These are phyloP conservation scores for Salvator merianae DNA, from an alignment of 2,113 vertebrate species.

Conservation along the genomic window DNA sequence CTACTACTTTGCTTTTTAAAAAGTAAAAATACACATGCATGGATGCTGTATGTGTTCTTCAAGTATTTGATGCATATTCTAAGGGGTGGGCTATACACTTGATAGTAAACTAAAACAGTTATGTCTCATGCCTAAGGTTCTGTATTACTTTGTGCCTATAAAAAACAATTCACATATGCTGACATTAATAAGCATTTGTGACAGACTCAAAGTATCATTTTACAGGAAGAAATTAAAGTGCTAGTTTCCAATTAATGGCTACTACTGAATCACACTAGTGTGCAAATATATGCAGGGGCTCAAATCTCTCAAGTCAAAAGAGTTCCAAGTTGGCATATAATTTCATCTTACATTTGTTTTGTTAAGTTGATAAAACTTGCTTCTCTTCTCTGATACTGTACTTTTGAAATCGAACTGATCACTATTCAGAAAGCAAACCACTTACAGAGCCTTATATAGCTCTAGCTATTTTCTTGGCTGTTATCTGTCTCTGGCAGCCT, in stretches of 20 bases:
- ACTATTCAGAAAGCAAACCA: too few relatives aligned
- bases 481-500: background rate
- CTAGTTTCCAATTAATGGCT: background rate
- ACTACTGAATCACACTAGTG: background rate
- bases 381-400: too few relatives aligned
- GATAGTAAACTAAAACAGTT: background rate
- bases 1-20: too few relatives aligned
- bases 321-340: background rate
- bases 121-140: background rate
- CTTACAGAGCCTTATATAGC: too few relatives aligned
- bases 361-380: too few relatives aligned
- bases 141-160: too few relatives aligned
- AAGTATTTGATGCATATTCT: background rate
- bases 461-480: too few relatives aligned
- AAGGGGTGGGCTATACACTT: background rate
- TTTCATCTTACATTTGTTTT: too few relatives aligned
- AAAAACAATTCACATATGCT: too few relatives aligned
- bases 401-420: too few relatives aligned
- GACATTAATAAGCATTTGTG: background rate
- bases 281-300: background rate
- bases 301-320: background rate
- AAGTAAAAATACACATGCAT: too few relatives aligned
- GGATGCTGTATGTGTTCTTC: background rate
- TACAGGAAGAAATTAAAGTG: background rate
- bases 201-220: background rate